These are phyloP conservation scores for Chaetoderma sp. DNA, from an alignment of 2,888 invertebrate genomes.

Conservation along the genomic window DNA sequence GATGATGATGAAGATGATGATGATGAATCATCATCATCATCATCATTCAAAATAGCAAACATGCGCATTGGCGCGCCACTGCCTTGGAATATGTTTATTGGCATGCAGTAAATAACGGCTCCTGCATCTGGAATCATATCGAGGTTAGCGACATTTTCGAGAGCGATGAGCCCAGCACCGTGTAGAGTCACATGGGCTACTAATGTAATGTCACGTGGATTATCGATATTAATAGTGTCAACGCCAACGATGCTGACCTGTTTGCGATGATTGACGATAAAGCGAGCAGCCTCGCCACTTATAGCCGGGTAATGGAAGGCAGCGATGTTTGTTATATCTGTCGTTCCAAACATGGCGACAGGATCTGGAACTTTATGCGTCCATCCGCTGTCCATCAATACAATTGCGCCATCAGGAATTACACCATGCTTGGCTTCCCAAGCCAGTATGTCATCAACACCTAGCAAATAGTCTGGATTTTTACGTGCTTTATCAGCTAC, in stretches of 20 bases:
- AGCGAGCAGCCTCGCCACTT: slow-evolving; percentile 75
- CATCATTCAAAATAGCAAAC: slow-evolving; percentile 57
- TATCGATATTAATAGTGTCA: slow-evolving; percentile 77
- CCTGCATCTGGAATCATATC: slow-evolving; percentile 53
- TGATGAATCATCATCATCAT: too few relatives aligned
- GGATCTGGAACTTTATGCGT: slow-evolving; percentile 58
- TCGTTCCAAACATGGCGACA: slow-evolving; percentile 39
- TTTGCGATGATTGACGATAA: slow-evolving; percentile 72
- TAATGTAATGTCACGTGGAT: slow-evolving; percentile 71
- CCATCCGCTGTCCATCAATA: slow-evolving; percentile 71
- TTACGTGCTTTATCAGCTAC: slow-evolving; percentile 40
- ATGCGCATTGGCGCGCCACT: slow-evolving; percentile 77
- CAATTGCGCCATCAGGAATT: slow-evolving; percentile 69
- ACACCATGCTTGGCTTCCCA: slow-evolving; percentile 70
- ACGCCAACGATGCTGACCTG: slow-evolving; percentile 75
- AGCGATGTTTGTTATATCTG: slow-evolving; percentile 27
- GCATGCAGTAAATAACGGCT: slow-evolving; percentile 71
- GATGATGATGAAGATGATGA: too few relatives aligned
- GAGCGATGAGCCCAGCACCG: slow-evolving; percentile 70
- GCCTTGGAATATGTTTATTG: slow-evolving; percentile 75
- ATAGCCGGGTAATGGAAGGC: slow-evolving; percentile 65
- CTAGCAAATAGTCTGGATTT: slow-evolving; percentile 50
- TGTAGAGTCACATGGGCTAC: slow-evolving; percentile 73
- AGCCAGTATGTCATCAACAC: slow-evolving; percentile 62
- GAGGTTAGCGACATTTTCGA: slow-evolving; percentile 76